phyloP scores from a whole-genome alignment of 1,140 invertebrate species.

The Wasmannia auropunctata region DNA sequence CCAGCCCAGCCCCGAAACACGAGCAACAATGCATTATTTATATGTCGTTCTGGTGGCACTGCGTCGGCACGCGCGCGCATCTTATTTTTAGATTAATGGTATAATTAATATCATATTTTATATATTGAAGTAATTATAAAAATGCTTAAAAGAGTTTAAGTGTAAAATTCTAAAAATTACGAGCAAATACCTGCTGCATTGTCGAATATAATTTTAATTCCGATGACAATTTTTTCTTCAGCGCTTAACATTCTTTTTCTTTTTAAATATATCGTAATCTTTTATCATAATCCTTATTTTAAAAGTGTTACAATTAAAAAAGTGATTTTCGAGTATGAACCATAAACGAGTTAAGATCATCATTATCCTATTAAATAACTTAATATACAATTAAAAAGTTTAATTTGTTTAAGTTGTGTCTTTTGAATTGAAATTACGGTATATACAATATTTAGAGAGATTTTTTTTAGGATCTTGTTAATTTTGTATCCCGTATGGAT shows the following conservation, averaged over 20 bases:
- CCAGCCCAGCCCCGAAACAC: conserved; percentile 62
- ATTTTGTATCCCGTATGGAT: not conserved
- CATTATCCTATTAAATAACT: too few species aligned
- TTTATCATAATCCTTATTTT: too few species aligned
- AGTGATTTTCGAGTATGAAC: too few species aligned
- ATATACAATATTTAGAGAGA: not conserved
- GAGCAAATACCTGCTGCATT: not conserved
- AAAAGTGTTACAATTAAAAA: too few species aligned
- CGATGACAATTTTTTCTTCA: not conserved
- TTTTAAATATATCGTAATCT: not conserved
- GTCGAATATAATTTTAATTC: not conserved
- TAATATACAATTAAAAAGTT: too few species aligned
- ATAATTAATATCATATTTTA: conserved; percentile 30
- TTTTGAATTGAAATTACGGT: too few species aligned
- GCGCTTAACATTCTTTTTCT: not conserved
- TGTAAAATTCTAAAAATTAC: not conserved
- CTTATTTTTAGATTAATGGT: not conserved
- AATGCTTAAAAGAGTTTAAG: not conserved
- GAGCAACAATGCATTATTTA: conserved; percentile 76
- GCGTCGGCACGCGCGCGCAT: not conserved
- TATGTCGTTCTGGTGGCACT: conserved; percentile 52
- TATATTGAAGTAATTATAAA: not conserved
- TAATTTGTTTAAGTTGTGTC: too few species aligned
- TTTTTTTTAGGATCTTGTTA: not conserved
- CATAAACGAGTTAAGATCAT: too few species aligned